Conservation (phyloP, 2,113 vertebrate genomes). For the Vulpes ferrilata region DNA sequence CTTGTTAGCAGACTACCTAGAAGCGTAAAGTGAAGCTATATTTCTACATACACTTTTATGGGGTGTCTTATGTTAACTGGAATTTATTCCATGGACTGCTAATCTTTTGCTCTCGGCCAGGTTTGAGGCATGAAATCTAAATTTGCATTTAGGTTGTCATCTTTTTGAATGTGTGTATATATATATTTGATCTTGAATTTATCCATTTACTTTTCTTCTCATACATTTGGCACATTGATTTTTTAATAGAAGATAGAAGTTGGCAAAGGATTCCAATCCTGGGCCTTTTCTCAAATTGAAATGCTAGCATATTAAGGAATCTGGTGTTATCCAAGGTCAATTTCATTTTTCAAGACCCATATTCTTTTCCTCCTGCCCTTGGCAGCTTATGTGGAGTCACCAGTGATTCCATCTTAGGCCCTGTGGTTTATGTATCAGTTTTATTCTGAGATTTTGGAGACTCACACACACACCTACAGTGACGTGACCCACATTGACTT, state of each 20-base stretch:
- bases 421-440: not conserved
- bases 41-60: not conserved
- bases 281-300: slow-evolving; percentile 21
- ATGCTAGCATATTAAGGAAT: not conserved
- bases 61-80: not conserved
- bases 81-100: not conserved
- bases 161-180: slow-evolving; percentile 15
- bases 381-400: not conserved
- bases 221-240: not conserved
- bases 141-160: not conserved
- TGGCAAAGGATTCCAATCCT: slow-evolving; percentile 35
- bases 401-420: not conserved
- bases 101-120: not conserved
- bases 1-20: not conserved
- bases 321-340: not conserved
- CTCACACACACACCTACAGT: not conserved
- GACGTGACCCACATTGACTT: slow-evolving; percentile 52
- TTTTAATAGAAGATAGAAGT: slow-evolving; percentile 25
- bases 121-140: slow-evolving; percentile 17
- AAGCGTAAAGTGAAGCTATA: not conserved
- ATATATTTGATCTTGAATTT: slow-evolving; percentile 26
- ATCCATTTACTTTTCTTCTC: not conserved
- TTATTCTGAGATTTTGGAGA: not conserved
- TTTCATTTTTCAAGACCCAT: slow-evolving; percentile 20
- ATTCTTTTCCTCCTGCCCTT: not conserved